Conservation (phyloP, 2,797 vertebrate genomes). For the Sebastes iracundus region DNA sequence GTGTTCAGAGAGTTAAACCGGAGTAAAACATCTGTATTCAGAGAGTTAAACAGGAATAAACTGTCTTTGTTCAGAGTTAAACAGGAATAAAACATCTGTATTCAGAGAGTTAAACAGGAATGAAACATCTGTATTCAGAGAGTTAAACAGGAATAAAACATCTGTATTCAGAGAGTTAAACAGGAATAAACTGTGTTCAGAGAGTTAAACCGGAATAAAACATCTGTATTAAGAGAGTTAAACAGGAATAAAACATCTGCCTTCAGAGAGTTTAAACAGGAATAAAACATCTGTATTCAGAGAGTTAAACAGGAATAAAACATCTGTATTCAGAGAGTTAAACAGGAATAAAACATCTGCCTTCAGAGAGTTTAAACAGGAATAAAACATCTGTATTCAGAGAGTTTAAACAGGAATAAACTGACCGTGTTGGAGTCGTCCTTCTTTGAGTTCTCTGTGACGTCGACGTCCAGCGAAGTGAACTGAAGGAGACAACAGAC, state of each 20-base stretch:
- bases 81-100: too few relatives aligned
- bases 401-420: background rate
- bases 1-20: too few relatives aligned
- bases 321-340: background rate
- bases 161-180: background rate
- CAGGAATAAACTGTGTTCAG: background rate
- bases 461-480: slow-evolving; percentile 2
- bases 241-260: background rate
- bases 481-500: slow-evolving; percentile 50
- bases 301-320: background rate
- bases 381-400: too few relatives aligned
- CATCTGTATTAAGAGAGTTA: background rate
- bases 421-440: slow-evolving; percentile 27
- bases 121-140: too few relatives aligned
- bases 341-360: too few relatives aligned
- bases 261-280: too few relatives aligned
- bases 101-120: too few relatives aligned
- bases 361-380: background rate
- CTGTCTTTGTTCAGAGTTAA: background rate
- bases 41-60: background rate
- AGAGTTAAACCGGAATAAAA: too few relatives aligned
- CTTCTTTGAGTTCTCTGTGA: background rate
- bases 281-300: background rate
- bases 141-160: too few relatives aligned
- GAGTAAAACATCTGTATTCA: background rate